Base-by-base conservation (phyloP, 2,888 invertebrate species). In the Therioaphis trifolii region DNA sequence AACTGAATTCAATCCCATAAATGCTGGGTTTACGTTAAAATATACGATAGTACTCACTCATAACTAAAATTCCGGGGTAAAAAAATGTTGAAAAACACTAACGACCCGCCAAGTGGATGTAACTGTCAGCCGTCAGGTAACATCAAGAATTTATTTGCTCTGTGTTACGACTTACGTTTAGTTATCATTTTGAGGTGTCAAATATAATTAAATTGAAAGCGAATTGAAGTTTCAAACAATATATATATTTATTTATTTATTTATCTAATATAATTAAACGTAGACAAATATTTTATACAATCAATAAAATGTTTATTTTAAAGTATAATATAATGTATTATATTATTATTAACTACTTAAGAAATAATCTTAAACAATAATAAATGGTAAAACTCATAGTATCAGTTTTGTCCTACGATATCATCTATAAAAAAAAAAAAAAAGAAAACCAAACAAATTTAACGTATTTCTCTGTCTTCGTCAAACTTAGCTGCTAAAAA, bases 381-480 rank as follows among this genome's bases (percentile, higher is more conserved):
- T 69, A 58, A 71, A 58, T 61, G 21, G 24, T 46, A 71, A 46
- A 82, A 72, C 49, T 72, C 49, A 72, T 61, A 49, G 27, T 78
- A 35, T 82, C 49, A 14, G 63, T 35, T 21, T 63, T 18, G 12
- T 82, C 72, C 80, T 82, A 82, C 80, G 49, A 61, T 72, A 9
- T 61, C 29, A 29, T 80, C 61, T 46, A 71, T 21, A 43, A 69
- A 68, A 46, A 68, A 69, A 29, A 58, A 71, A 71, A 72, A 21
- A 55, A 24, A 14, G 3, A 18, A 68, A 78, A 40, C 15, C n/a
- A 46, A 71, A 52, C 12, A 5, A 58, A 72, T 27, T 82, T 27
- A 82, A 63, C 80, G 80, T 1, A 82, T 82, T 72, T 82, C 80
- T 58, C 46, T 72, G 21, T 63, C 80, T 63, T 63, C 80, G 72